These are phyloP conservation scores for Polyergus mexicanus DNA, from an alignment of 1,140 invertebrate genomes.

Conservation along the genomic window DNA sequence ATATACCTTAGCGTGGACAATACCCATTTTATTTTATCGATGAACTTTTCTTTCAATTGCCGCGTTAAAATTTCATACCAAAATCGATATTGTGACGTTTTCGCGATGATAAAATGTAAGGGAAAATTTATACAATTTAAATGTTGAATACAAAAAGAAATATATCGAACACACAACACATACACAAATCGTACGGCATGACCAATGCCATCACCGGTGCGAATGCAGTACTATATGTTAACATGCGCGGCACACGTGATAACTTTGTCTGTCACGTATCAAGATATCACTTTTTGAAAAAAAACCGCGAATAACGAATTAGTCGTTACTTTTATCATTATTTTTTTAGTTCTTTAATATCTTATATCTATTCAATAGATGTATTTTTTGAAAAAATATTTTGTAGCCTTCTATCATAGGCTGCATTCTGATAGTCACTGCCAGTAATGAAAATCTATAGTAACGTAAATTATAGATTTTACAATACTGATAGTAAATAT, in stretches of 20 bases:
- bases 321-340: too few species aligned
- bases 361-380: too few species aligned
- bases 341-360: too few species aligned
- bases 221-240: background rate
- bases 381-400: too few species aligned
- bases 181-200: background rate
- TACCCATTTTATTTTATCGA: slow-evolving; percentile 79
- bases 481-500: too few species aligned
- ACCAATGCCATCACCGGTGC: slow-evolving; percentile 18
- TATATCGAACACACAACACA: background rate
- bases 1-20: slow-evolving; percentile 85
- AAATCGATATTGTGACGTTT: slow-evolving; percentile 7
- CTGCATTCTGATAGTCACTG: too few species aligned
- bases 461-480: too few species aligned
- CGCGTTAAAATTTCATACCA: slow-evolving; percentile 51
- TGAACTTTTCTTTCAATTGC: slow-evolving; percentile 17
- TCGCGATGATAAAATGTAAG: background rate
- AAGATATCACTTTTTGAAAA: too few species aligned
- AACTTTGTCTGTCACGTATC: too few species aligned
- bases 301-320: too few species aligned
- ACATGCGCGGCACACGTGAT: background rate
- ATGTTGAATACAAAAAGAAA: slow-evolving; percentile 32
- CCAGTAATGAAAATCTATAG: too few species aligned
- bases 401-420: too few species aligned
- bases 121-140: slow-evolving; percentile 59